Evolutionary conservation across 2,113 vertebrate species (phyloP), one percentile per base, ranked within the genome.

Genomic region (Leucosticte australis): DNA sequence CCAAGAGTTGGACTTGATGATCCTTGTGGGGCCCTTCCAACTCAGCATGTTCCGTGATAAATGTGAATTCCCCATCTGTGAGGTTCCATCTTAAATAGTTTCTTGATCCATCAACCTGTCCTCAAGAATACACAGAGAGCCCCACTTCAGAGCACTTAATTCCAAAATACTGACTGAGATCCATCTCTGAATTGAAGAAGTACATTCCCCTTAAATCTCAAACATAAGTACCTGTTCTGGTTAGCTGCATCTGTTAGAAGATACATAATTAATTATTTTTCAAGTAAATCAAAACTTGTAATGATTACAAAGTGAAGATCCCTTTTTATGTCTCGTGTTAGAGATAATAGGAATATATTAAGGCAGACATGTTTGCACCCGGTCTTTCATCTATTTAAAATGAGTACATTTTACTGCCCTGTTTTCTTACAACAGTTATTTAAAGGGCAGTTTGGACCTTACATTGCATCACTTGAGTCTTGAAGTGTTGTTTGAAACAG

Each of bases 361-460:
- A 55, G 52, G 22, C 41, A 88, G 15, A 46, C 6, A 4, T 33
- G 13, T 42, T 87, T 73, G 18, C 21, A 77, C 8, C 7, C 20
- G 71, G 0, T 68, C 23, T 28, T 46, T 76, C 0, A 0, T 59
- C 39, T 83, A 0, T 55, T 87, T 73, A 64, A 63, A 80, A 59
- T 50, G 14, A 50, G 8, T 75, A 44, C n/a, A 63, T 83, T 69
- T 74, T 87, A 46, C 62, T 67, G 46, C 15, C 41, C 22, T 67
- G 0, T 62, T 67, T 80, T 76, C 47, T 86, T 53, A 53, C 2
- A 26, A 4, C 0, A 7, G 11, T 60, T 83, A 49, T 10, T 44
- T 59, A 62, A 35, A 79, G 74, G 15, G 28, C 53, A 53, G 6
- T 56, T 79, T 89, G 56, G n/a, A 55, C 28, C 52, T 53, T 31